Evolutionary conservation across 1,140 invertebrate species (phyloP), one percentile per base, ranked within the genome.

Genomic region (Orchestia grillus): DNA sequence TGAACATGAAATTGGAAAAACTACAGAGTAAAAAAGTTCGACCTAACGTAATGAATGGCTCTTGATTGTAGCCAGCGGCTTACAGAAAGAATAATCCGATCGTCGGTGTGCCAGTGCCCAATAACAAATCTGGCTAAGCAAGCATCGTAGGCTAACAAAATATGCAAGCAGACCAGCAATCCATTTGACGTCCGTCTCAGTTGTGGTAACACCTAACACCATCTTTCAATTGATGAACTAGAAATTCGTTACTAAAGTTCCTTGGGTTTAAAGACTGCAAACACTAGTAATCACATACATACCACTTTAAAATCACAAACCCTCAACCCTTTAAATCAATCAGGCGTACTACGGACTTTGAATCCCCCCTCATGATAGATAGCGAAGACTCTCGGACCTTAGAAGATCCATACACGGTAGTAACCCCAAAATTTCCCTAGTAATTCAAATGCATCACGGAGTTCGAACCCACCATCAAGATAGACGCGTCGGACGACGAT

Each of bases 391-490:
- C 11, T 19, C 62, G 62, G 28, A 77, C 62, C 11, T 23, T 28
- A 36, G 11, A 77, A 77, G 62, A 77, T 77, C 62, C 11, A 77
- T 36, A 77, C 62, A 36, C 62, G 1, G 28, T 3, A 77, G 28
- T 77, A 36, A 1, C 28, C 62, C 11, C 28, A 77, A 77, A 23
- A 36, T 53, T 53, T 53, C 47, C 47, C 6, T 6, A 53, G 19
- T 36, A 77, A 77, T 15, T 36, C 11, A 77, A 28, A 28, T 77
- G 1, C 28, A 23, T 28, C 11, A 36, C 62, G 15, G 62, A 77
- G 62, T 77, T 77, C 62, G 11, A 77, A 94, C 92, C 92, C 96
- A 97, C 96, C 96, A 96, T 97, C 96, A 44, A 96, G 42, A 96
- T 96, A 96, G 77, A 77, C 62, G 15, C 44, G 41, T 23, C 96